Base-by-base conservation (phyloP, 2,797 vertebrate species). In the Sternarchorhynchus goeldii region DNA sequence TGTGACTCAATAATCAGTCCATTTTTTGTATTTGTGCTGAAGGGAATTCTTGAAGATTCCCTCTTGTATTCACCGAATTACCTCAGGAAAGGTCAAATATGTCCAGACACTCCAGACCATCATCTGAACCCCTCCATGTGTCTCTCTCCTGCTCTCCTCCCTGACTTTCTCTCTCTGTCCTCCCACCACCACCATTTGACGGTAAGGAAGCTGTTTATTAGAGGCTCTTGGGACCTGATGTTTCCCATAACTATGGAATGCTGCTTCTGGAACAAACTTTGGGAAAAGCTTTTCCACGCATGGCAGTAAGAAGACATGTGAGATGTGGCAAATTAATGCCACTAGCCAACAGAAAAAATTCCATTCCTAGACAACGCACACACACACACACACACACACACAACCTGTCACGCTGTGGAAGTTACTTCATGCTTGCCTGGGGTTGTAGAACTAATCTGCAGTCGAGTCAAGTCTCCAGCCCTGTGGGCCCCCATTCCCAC, bases 1-100 rank as follows among this genome's bases (percentile, higher is more conserved):
- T 64, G 6, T 75, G 80, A 75, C 75, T 82, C 66, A 72, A 64
- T 75, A 72, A 63, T 80, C 36, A 2, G 57, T 62, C 75, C 39
- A 75, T 72, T 71, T 50, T 82, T 84, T 71, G 76, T 2, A 85
- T 78, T 76, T 80, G 57, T 73, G 58, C 71, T 29, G 36, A 71
- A 60, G 73, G 56, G 53, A 29, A 62, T 79, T 29, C 57, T 72
- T 34, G 4, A 18, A 72, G 57, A 63, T 50, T 55, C 55, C 56
- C 34, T 16, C 55, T 63, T 36, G 60, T 18, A 65, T 72, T 69
- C 39, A 5, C 29, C 6, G 14, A 57, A 45, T 64, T 59, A 69
- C 66, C 59, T 50, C 50, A 10, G 10, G 21, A 68, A 67, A 76
- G 75, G 69, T 81, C 41, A 73, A 39, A 78, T 68, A 32, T 60